Evolutionary conservation across 2,888 invertebrate genomes (phyloP).

Genomic region (Aphidoletes aphidimyza): DNA sequence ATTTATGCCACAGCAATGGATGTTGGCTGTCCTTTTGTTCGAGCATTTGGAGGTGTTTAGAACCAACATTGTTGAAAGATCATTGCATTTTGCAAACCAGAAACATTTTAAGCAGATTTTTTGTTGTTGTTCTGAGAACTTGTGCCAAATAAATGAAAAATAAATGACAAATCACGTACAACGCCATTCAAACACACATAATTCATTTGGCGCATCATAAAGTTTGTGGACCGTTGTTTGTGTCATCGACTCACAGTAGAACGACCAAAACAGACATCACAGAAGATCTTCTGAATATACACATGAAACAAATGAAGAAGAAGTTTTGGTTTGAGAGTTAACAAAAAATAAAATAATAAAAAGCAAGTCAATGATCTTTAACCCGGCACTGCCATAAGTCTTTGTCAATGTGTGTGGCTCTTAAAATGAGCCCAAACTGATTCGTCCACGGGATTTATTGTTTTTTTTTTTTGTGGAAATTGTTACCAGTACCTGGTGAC

Average conservation of each 20-base stretch:
- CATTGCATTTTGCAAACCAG: neutral
- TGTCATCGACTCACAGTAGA: constrained; percentile 10
- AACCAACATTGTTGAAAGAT: neutral
- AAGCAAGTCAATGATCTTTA: constrained; percentile 14
- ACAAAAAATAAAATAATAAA: neutral
- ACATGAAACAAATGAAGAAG: too few species aligned
- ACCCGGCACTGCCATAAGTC: neutral
- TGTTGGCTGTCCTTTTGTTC: neutral
- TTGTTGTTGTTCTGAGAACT: neutral
- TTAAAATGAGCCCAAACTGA: neutral
- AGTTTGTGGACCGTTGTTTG: neutral
- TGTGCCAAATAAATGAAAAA: neutral
- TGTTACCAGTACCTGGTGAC: too few species aligned
- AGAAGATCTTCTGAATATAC: constrained; percentile 1
- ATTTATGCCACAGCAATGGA: neutral
- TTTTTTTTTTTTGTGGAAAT: neutral
- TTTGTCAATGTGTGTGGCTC: constrained; percentile 23
- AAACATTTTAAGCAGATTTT: neutral
- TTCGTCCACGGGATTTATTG: neutral
- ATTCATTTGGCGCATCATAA: neutral
- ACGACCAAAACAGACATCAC: neutral
- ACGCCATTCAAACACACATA: neutral
- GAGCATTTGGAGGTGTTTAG: neutral
- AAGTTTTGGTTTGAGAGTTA: neutral
- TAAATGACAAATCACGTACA: neutral